Conservation (phyloP, 2,888 invertebrate genomes). For the Leptopilina syphax region DNA sequence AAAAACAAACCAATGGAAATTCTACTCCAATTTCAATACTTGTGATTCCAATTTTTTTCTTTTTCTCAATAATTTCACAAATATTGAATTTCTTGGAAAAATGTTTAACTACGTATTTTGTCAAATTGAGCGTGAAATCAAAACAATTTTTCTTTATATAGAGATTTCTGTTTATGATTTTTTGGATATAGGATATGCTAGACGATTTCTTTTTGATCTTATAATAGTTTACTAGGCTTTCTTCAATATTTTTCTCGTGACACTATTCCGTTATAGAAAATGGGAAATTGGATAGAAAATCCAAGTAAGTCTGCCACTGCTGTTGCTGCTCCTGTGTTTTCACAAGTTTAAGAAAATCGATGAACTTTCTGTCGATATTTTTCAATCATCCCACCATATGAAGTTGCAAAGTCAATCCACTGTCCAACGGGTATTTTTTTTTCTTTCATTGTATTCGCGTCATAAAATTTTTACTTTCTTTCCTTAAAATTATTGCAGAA, state of each 20-base stretch:
- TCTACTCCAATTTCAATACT: too few species aligned
- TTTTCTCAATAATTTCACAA: too few species aligned
- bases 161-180: not conserved
- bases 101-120: too few species aligned
- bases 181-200: not conserved
- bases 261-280: not conserved
- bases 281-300: slow-evolving; percentile 22
- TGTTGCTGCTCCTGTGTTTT: not conserved
- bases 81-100: too few species aligned
- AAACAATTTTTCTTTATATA: not conserved
- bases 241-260: not conserved
- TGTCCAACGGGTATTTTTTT: not conserved
- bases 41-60: too few species aligned
- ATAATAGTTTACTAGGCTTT: slow-evolving; percentile 3
- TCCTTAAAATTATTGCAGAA: not conserved
- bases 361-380: not conserved
- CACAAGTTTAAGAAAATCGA: not conserved
- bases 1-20: too few species aligned
- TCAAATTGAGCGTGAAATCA: not conserved
- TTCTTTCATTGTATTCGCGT: not conserved
- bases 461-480: not conserved
- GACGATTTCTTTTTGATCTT: not conserved
- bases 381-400: not conserved
- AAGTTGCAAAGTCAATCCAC: not conserved
- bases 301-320: not conserved